Conservation (phyloP, 2,888 invertebrate species). For the Epiblema foenella region DNA sequence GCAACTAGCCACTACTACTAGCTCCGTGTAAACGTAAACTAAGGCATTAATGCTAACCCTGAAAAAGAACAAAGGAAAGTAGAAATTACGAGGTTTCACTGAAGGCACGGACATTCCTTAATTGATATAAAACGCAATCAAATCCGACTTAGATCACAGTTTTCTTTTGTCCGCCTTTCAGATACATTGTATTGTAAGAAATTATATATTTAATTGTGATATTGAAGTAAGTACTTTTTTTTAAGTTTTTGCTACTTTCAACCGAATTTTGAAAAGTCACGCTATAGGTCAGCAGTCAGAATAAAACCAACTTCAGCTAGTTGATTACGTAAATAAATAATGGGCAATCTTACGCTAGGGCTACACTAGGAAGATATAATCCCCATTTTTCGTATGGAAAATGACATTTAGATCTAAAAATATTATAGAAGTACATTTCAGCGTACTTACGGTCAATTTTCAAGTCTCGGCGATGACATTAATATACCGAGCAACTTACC, state of each 20-base stretch:
- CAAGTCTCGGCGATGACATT: not conserved
- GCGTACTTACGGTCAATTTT: too few relatives aligned
- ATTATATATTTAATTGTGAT: not conserved
- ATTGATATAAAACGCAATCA: slow-evolving; percentile 21
- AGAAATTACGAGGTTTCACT: slow-evolving; percentile 4
- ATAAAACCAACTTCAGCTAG: too few relatives aligned
- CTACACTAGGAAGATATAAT: too few relatives aligned
- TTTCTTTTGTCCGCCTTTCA: slow-evolving; percentile 14
- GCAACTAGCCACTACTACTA: not conserved
- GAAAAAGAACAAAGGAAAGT: slow-evolving; percentile 30
- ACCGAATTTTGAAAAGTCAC: not conserved
- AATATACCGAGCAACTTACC: not conserved
- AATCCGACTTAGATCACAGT: slow-evolving; percentile 14
- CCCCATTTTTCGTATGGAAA: too few relatives aligned
- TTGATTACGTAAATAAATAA: too few relatives aligned
- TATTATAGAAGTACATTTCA: too few relatives aligned
- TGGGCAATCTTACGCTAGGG: too few relatives aligned
- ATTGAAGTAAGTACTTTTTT: slow-evolving; percentile 7
- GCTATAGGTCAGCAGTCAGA: too few relatives aligned
- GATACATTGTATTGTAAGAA: slow-evolving; percentile 10
- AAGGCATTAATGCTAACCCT: slow-evolving; percentile 7
- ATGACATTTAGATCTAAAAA: too few relatives aligned
- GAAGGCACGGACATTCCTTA: not conserved
- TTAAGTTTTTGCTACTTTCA: not conserved
- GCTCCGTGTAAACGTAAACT: not conserved